Evolutionary conservation across 2,888 invertebrate species (phyloP).

Genomic region (Callosobruchus maculatus): DNA sequence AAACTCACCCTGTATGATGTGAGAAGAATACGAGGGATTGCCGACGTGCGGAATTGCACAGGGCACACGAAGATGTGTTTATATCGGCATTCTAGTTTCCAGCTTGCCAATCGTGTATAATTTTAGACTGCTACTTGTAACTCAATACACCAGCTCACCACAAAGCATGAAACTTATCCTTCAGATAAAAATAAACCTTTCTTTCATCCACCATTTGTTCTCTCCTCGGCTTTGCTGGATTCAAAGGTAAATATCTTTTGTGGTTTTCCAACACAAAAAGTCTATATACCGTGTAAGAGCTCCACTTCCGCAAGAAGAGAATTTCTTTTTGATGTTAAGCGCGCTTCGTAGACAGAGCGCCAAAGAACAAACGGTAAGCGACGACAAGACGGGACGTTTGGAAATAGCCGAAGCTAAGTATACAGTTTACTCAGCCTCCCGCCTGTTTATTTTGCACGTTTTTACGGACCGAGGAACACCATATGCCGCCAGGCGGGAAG

Average conservation of each 20-base stretch:
- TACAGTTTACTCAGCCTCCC: conserved; percentile 5
- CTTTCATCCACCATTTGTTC: background rate
- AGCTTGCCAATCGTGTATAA: too few relatives aligned
- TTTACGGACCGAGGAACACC: conserved; percentile 3
- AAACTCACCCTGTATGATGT: too few relatives aligned
- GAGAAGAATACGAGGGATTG: too few relatives aligned
- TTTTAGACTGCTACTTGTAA: too few relatives aligned
- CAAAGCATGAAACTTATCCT: too few relatives aligned
- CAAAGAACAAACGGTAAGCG: background rate
- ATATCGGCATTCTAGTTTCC: too few relatives aligned
- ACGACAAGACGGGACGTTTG: background rate
- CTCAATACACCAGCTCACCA: too few relatives aligned
- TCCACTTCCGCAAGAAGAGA: background rate
- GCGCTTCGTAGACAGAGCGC: background rate
- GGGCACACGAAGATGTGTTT: too few relatives aligned
- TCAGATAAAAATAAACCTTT: too few relatives aligned
- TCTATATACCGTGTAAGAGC: background rate
- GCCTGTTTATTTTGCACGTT: conserved; percentile 7
- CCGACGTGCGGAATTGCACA: too few relatives aligned
- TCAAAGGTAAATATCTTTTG: background rate
- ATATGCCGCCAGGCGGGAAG: conserved; percentile 1
- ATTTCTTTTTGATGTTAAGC: conserved; percentile 3
- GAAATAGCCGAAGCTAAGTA: conserved; percentile 9
- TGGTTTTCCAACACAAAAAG: background rate
- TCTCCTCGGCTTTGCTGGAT: background rate